phyloP scores from a whole-genome alignment of 2,113 vertebrate species.

The Ursus arctos region DNA sequence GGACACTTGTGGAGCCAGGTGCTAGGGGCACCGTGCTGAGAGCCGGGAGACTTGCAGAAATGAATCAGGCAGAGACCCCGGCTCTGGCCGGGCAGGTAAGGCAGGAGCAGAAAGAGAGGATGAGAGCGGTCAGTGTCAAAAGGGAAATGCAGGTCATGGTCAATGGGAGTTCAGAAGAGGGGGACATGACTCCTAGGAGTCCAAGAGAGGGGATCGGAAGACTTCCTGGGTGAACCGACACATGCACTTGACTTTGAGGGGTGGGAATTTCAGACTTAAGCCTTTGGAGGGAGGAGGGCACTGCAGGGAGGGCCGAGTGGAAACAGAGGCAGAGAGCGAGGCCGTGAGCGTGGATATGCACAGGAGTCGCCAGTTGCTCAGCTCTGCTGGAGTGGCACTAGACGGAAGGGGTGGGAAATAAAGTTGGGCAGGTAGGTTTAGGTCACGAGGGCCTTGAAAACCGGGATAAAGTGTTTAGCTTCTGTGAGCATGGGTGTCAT shows the following conservation, averaged over 20 bases:
- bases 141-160: neutral
- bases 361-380: neutral
- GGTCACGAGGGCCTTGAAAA: neutral
- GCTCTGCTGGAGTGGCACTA: neutral
- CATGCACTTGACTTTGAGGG: neutral
- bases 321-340: neutral
- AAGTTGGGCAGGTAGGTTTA: neutral
- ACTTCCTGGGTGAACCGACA: neutral
- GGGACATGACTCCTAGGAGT: neutral
- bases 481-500: neutral
- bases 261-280: neutral
- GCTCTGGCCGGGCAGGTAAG: neutral
- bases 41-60: neutral
- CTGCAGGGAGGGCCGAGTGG: neutral
- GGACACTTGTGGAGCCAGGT: neutral
- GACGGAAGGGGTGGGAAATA: neutral
- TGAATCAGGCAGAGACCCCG: neutral
- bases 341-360: neutral
- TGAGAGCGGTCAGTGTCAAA: neutral
- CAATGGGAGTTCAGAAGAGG: neutral
- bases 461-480: neutral
- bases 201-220: neutral
- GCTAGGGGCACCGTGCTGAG: neutral
- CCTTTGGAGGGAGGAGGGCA: neutral
- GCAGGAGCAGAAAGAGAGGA: neutral